phyloP scores from a whole-genome alignment of 2,888 invertebrate species.

The Phortica magna region DNA sequence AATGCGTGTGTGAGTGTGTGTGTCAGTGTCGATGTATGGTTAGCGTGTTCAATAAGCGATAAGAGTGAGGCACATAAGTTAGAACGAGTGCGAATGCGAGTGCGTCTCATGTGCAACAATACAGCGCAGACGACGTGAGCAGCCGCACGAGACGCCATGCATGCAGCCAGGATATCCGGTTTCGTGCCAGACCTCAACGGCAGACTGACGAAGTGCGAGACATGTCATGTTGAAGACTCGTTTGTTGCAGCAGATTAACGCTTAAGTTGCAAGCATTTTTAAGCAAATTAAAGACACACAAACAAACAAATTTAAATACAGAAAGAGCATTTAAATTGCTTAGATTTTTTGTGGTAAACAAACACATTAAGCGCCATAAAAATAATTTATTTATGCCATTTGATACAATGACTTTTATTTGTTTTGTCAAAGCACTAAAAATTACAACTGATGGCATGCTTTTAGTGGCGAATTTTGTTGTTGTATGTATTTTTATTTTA shows the following conservation, averaged over 20 bases:
- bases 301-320: constrained; percentile 11
- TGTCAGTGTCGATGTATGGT: background rate
- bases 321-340: background rate
- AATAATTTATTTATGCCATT: constrained; percentile 61
- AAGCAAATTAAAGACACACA: background rate
- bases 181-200: background rate
- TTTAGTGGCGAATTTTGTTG: constrained; percentile 63
- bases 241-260: background rate
- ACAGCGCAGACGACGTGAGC: constrained; percentile 33
- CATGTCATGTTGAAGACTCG: background rate
- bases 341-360: constrained; percentile 57
- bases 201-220: too few species aligned
- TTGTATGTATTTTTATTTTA: constrained; percentile 24
- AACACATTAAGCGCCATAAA: constrained; percentile 59
- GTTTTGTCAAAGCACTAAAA: constrained; percentile 58
- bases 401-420: constrained; percentile 65
- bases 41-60: constrained; percentile 24
- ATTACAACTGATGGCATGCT: constrained; percentile 64
- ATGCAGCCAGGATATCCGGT: constrained; percentile 63
- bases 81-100: constrained; percentile 18
- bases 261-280: background rate
- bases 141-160: constrained; percentile 20
- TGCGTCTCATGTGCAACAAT: background rate
- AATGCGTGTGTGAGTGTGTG: background rate
- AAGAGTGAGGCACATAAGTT: background rate